These are phyloP conservation scores for Eospalax fontanierii DNA, from an alignment of 2,797 vertebrate genomes.

Conservation along the genomic window DNA sequence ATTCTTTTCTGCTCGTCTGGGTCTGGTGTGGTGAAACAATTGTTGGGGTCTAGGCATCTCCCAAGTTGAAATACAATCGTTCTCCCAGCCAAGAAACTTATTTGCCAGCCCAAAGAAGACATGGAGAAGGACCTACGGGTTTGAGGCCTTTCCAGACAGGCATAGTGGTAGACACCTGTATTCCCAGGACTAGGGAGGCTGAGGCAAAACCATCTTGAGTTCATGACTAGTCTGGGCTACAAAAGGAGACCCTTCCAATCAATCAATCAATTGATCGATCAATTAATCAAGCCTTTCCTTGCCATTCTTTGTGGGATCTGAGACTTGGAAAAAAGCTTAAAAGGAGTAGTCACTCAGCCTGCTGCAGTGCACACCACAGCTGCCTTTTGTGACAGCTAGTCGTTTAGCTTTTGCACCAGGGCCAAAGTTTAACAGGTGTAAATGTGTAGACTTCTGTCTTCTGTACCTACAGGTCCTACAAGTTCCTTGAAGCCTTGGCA, in stretches of 20 bases:
- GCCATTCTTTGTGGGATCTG: neutral
- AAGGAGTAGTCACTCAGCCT: neutral
- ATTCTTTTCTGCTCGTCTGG: neutral
- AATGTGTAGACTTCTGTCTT: neutral
- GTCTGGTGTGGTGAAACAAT: neutral
- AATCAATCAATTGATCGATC: neutral
- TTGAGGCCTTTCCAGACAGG: neutral
- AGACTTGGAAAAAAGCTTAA: conserved; percentile 16
- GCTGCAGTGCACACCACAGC: neutral
- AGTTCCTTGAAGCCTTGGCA: neutral
- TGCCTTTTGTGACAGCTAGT: neutral
- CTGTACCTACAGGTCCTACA: neutral
- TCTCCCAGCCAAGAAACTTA: neutral
- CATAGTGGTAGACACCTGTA: neutral
- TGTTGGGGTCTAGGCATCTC: neutral
- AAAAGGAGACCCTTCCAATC: neutral
- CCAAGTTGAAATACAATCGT: neutral
- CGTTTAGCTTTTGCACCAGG: neutral
- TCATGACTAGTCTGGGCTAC: neutral
- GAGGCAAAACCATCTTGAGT: neutral
- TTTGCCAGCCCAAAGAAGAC: neutral
- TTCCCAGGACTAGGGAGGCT: neutral
- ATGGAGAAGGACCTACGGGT: no score
- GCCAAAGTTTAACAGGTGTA: neutral
- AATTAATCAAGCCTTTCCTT: neutral